These are phyloP conservation scores for Karalla daura DNA, from an alignment of 2,797 vertebrate genomes.

Conservation along the genomic window DNA sequence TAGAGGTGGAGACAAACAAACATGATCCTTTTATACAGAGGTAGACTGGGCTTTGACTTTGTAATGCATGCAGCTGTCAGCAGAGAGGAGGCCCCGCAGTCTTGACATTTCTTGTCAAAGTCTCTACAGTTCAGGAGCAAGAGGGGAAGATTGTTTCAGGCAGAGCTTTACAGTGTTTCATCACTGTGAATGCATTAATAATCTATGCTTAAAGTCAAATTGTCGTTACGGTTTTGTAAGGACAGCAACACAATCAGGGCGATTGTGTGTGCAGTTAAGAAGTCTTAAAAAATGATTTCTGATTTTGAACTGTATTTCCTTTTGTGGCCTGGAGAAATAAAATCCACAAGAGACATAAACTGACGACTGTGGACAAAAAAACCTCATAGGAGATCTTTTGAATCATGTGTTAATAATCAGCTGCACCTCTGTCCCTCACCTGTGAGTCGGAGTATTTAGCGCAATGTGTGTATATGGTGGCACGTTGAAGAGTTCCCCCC, in stretches of 20 bases:
- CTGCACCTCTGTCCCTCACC: slow-evolving; percentile 8
- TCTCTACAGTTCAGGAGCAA: slow-evolving; percentile 21
- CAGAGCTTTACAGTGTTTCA: slow-evolving; percentile 21
- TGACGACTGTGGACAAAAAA: background rate
- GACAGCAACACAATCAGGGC: too few relatives aligned
- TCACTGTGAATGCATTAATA: slow-evolving; percentile 16
- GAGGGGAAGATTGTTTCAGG: slow-evolving; percentile 19
- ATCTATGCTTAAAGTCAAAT: slow-evolving; percentile 4
- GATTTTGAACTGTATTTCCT: background rate
- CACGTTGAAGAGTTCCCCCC: slow-evolving; percentile 45
- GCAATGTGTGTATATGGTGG: background rate
- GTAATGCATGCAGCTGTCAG: slow-evolving; percentile 42
- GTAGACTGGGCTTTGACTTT: slow-evolving; percentile 41
- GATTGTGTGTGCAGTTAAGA: too few relatives aligned
- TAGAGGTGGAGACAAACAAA: slow-evolving; percentile 20
- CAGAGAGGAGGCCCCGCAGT: slow-evolving; percentile 7
- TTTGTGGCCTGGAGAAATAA: background rate
- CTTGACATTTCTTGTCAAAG: slow-evolving; percentile 40
- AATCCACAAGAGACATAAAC: background rate
- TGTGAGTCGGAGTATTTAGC: slow-evolving; percentile 35
- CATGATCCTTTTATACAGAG: slow-evolving; percentile 33
- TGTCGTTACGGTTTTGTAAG: background rate
- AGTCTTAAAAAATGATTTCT: too few relatives aligned
- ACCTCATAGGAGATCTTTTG: slow-evolving; percentile 4
- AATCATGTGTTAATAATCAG: slow-evolving; percentile 10